These are phyloP conservation scores for Stegana nigrithorax DNA, from an alignment of 2,888 invertebrate species.

Conservation along the genomic window DNA sequence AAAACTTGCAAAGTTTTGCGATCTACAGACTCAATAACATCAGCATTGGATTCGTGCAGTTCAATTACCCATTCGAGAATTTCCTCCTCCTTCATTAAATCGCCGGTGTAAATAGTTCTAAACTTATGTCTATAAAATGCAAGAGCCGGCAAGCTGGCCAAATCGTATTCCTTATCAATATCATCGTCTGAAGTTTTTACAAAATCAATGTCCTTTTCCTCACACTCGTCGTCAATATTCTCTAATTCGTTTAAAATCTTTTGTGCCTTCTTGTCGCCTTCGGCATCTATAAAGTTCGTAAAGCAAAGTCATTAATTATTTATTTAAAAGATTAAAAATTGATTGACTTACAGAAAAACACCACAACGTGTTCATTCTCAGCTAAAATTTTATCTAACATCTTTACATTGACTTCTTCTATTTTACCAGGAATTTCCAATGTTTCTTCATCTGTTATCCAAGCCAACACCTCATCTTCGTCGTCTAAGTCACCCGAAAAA, in stretches of 20 bases:
- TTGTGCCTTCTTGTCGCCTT: slow-evolving; percentile 89
- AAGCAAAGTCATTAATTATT: slow-evolving; percentile 6
- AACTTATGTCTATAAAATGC: slow-evolving; percentile 90
- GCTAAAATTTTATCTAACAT: slow-evolving; percentile 91
- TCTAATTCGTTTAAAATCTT: slow-evolving; percentile 90
- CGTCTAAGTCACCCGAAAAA: slow-evolving; percentile 86
- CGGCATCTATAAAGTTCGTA: slow-evolving; percentile 76
- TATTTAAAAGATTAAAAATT: not conserved
- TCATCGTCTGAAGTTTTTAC: slow-evolving; percentile 92
- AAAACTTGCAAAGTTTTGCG: slow-evolving; percentile 89
- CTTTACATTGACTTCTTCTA: slow-evolving; percentile 90
- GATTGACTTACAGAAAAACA: slow-evolving; percentile 85
- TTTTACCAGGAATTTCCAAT: slow-evolving; percentile 89
- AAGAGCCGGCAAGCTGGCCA: slow-evolving; percentile 82
- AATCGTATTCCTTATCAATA: slow-evolving; percentile 87
- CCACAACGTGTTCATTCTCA: slow-evolving; percentile 89
- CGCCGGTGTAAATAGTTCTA: slow-evolving; percentile 85
- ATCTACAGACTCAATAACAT: slow-evolving; percentile 91
- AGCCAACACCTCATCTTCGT: slow-evolving; percentile 90
- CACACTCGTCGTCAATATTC: slow-evolving; percentile 93
- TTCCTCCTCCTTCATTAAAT: slow-evolving; percentile 91
- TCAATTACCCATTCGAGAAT: slow-evolving; percentile 91
- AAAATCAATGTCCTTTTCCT: slow-evolving; percentile 90
- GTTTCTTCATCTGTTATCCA: slow-evolving; percentile 94
- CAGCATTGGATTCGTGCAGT: slow-evolving; percentile 84